These are phyloP conservation scores for Caradrina kadenii DNA, from an alignment of 2,888 invertebrate genomes.

Conservation along the genomic window DNA sequence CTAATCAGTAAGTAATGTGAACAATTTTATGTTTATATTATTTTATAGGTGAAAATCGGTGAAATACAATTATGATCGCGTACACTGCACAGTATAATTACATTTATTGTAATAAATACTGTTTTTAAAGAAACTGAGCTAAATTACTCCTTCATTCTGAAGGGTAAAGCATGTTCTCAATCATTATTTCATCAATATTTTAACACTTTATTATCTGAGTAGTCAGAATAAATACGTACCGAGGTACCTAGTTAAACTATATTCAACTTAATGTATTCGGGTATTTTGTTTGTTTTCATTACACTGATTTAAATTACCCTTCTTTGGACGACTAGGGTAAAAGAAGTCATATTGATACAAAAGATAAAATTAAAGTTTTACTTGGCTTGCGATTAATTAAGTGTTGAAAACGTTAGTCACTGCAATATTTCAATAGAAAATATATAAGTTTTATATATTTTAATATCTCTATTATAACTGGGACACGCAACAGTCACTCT, in stretches of 20 bases:
- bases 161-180: constrained; percentile 6
- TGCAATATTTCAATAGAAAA: constrained; percentile 53
- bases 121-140: constrained; percentile 15
- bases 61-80: background rate
- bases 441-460: constrained; percentile 61
- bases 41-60: background rate
- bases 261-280: background rate
- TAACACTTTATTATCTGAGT: background rate
- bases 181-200: constrained; percentile 27
- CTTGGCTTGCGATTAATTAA: constrained; percentile 28
- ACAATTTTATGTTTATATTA: background rate
- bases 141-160: background rate
- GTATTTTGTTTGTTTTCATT: background rate
- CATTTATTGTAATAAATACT: constrained; percentile 23
- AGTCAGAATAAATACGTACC: background rate
- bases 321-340: constrained; percentile 14
- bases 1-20: constrained; percentile 3
- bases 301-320: constrained; percentile 19
- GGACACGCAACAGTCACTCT: constrained; percentile 76
- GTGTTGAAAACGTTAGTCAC: constrained; percentile 46
- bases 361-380: constrained; percentile 1
- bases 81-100: constrained; percentile 2
- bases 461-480: constrained; percentile 75
- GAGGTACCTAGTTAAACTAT: background rate
- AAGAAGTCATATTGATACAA: constrained; percentile 11